Conservation (phyloP, 2,888 invertebrate species). For the Noctua janthe region DNA sequence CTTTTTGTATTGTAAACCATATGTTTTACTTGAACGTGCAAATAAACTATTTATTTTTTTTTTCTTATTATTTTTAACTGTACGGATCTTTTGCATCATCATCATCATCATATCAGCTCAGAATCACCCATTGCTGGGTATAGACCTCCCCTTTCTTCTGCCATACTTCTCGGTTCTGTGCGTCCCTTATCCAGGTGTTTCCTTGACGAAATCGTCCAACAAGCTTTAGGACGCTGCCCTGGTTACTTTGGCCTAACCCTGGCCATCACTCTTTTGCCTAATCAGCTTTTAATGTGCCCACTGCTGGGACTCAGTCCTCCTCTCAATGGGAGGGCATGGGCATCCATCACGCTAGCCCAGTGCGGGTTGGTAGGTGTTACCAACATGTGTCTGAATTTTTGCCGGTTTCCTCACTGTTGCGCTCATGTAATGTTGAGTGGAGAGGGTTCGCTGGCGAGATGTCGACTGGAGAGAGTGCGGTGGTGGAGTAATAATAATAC, state of each 20-base stretch:
- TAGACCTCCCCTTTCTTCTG: not conserved
- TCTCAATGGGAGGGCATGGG: not conserved
- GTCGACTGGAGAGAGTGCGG: too few species aligned
- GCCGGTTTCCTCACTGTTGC: not conserved
- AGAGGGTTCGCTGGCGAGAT: too few species aligned
- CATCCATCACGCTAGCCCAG: not conserved
- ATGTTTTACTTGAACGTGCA: too few species aligned
- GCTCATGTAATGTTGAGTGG: too few species aligned
- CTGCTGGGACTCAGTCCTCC: not conserved
- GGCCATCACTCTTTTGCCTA: not conserved
- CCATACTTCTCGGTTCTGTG: not conserved
- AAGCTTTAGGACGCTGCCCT: not conserved
- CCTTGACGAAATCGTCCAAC: not conserved
- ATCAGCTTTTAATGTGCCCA: not conserved
- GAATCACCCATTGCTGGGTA: not conserved
- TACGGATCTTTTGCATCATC: not conserved
- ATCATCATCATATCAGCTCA: too few species aligned
- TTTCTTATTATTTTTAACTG: not conserved
- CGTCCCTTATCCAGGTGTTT: not conserved
- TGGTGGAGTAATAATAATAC: too few species aligned
- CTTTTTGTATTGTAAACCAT: too few species aligned
- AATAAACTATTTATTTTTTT: too few species aligned
- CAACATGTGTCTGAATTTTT: not conserved
- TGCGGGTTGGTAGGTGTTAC: not conserved
- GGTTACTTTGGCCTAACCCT: not conserved